Base-by-base conservation (phyloP, 2,888 invertebrate genomes). In the Drosophila maculinotata region DNA sequence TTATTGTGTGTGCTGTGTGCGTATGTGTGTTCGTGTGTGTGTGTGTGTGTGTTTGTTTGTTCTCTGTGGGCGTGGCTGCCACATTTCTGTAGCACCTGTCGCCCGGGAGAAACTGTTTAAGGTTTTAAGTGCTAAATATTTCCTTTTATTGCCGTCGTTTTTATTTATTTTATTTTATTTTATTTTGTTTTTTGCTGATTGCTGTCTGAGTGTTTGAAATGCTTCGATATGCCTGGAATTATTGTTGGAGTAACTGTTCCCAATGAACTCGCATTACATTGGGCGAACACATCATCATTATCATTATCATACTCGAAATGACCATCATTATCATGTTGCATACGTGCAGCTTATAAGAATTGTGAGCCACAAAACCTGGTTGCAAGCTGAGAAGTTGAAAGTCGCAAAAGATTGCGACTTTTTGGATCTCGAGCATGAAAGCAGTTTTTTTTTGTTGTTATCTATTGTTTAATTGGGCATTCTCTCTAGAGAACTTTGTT, bases 141-240 rank as follows among this genome's bases (percentile, higher is more conserved):
- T 56, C 17, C 38, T 67, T 48, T 67, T 79, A 79, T 79, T 82
- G 76, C 86, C 85, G 69, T 79, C 60, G 69, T 66, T 64, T 56
- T 33, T 59, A 54, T 25, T 26, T 14, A 28, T 53, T 31, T 14
- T 23, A 28, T 9, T 41, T 35, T 14, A 14, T 10, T 20, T 25
- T 26, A n/a, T 15, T 10, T 17, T 36, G 14, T 14, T 28, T 63
- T 69, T 74, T 57, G 66, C 65, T 86, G 80, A 80, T 80, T 80
- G 80, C 80, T 83, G 83, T 79, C 49, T 48, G 60, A 76, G 60
- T 67, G 57, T 56, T 74, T 66, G 64, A 83, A 83, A 82, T 82
- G 81, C 87, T 86, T 87, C 87, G 81, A 82, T 82, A 82, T 82
- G 81, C 81, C 84, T 87, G 87, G 69, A 82, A 86, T 82, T 82